Evolutionary conservation across 2,113 vertebrate genomes (phyloP), one percentile per base, ranked within the genome.

Genomic region (Cervus canadensis): DNA sequence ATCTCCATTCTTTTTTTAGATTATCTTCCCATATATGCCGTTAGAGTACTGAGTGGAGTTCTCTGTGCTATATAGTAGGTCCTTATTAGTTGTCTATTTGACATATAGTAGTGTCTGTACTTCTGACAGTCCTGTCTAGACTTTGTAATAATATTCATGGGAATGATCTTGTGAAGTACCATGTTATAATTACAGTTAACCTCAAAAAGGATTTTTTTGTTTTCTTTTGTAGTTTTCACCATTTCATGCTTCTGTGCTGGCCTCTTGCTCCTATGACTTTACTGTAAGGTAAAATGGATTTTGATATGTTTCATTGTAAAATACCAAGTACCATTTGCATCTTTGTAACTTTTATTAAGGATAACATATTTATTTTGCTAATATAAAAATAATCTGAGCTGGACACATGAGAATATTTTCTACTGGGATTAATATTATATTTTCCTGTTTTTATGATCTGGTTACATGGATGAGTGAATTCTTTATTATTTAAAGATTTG

Each of bases 191-290:
- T 19, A 40, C 2, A 94, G 45, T 87, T 94, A 33, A 97, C 30
- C 67, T 98, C 14, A 23, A 87, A 96, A 45, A 5, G 67, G 0
- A 19, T 30, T 54, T 95, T 87, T 95, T 50, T 84, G 89, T 45
- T 96, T 57, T 83, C 86, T 97, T 87, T 98, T 99, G 26, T 99
- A 99, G 99, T 99, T 99, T 98, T 99, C 99, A 89, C 99, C 99
- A 1, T 99, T 99, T 99, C 99, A 99, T 64, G 97, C 97, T 93
- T 98, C 98, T 0, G 57, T 99, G 96, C 83, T 99, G 98, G 99
- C 99, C 1, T 99, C 99, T 91, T 99, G 99, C 97, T 99, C 99
- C 54, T 99, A 99, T 78, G 99, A 99, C 98, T 99, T 99, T 98
- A 99, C 99, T 74, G 99, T 99, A 98, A 99, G 99, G 99, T 99